Conservation (phyloP, 2,113 vertebrate species). For the Dasyprocta punctata region DNA sequence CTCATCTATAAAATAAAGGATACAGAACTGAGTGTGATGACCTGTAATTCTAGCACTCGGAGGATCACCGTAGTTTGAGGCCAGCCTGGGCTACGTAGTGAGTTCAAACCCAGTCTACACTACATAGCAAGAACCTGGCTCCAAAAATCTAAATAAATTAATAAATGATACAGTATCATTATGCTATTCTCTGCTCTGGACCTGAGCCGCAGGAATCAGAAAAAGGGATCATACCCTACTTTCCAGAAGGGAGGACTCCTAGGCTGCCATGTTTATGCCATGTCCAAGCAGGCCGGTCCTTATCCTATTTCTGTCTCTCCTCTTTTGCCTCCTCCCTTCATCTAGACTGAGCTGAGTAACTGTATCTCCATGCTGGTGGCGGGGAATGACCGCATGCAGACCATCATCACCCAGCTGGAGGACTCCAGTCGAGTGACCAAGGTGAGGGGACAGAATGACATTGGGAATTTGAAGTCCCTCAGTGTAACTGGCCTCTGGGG, state of each 20-base stretch:
- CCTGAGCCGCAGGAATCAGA: background rate
- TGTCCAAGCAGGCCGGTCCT: background rate
- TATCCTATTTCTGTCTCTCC: constrained; percentile 54
- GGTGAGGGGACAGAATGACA: constrained; percentile 78
- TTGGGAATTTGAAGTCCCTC: background rate
- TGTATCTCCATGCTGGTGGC: constrained; percentile 91
- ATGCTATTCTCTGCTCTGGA: background rate
- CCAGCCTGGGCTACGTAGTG: background rate
- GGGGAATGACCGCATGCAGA: constrained; percentile 88
- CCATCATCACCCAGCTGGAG: constrained; percentile 90
- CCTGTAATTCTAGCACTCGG: background rate
- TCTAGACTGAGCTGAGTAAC: constrained; percentile 88
- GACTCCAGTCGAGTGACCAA: constrained; percentile 86
- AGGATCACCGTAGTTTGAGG: background rate
- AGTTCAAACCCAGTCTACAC: background rate
- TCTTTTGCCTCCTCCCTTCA: background rate
- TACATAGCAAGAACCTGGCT: background rate
- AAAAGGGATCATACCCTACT: background rate
- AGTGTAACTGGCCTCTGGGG: background rate
- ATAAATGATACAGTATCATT: background rate
- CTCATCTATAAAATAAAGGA: background rate
- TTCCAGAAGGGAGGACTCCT: background rate
- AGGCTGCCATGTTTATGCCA: background rate
- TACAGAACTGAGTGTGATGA: background rate
- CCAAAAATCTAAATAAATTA: background rate